Base-by-base conservation (phyloP, 2,113 vertebrate genomes). In the Daphoenositta chrysoptera region DNA sequence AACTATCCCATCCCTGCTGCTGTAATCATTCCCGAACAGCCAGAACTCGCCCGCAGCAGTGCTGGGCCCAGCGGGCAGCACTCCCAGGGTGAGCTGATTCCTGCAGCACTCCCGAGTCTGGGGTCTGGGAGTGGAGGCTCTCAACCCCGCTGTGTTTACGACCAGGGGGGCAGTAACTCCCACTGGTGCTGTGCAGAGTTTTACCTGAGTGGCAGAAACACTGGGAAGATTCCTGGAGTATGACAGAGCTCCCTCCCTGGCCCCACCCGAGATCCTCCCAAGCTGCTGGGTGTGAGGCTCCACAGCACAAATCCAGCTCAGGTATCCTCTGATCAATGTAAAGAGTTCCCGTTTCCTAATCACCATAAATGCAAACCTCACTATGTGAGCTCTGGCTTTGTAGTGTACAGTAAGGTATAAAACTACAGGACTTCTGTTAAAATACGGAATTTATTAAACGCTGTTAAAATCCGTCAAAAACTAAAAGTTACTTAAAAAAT, bases 181-280 rank as follows among this genome's bases (percentile, higher is more conserved):
- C 10, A 5, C 7, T 8, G 3, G 0, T 6, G 15, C 45, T 57
- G 21, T 13, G 33, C 61, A 31, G n/a, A 6, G 3, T 13, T 84
- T 24, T 13, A 5, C 40, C 0, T 0, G 2, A 17, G 33, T 6
- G 63, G 40, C 26, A 47, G 65, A 31, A 77, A 40, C 60, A 44
- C 3, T 5, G 26, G 19, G 35, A 58, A 13, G 56, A 39, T 23
- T 20, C 9, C 1, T 7, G 15, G 35, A 22, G 13, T 8, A 4
- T 1, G 17, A 45, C 40, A 37, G 19, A 64, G 22, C 15, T 53
- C 39, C 10, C 15, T 53, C 39, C 10, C 10, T 17, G 51, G 51
- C 51, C 31, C 22, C 21, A 13, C 6, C 27, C 22, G 50, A 18
- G 28, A 18, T 21, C 23, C 51, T 65, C 6, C 9, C 1, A 2